These are phyloP conservation scores for Papio anubis DNA, from an alignment of 2,113 vertebrate genomes.

Conservation along the genomic window DNA sequence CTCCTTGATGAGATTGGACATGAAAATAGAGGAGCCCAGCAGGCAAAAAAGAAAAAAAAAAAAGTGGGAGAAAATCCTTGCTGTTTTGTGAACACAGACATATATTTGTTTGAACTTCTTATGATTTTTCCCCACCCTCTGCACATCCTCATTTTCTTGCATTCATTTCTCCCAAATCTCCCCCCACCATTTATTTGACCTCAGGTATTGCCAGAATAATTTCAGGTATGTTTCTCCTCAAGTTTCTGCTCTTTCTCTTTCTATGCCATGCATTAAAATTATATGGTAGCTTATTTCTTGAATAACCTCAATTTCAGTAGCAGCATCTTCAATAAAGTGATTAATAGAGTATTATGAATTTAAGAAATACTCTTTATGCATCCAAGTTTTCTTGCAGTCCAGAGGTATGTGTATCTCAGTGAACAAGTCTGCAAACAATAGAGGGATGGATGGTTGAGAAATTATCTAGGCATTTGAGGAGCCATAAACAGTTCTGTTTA, in stretches of 20 bases:
- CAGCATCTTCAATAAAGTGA: slow-evolving; percentile 14
- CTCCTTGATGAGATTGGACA: not conserved
- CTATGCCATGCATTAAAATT: slow-evolving; percentile 32
- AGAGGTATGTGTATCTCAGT: not conserved
- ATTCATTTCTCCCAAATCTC: slow-evolving; percentile 17
- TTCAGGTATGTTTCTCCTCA: slow-evolving; percentile 47
- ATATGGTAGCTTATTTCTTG: slow-evolving; percentile 26
- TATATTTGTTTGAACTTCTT: not conserved
- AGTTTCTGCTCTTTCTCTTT: slow-evolving; percentile 43
- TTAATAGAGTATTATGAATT: slow-evolving; percentile 38
- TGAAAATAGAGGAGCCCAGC: not conserved
- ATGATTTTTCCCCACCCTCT: not conserved
- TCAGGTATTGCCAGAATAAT: slow-evolving; percentile 65
- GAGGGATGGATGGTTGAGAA: not conserved
- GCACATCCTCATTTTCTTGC: not conserved
- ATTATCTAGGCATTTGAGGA: not conserved
- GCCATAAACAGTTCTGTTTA: not conserved
- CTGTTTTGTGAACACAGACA: not conserved
- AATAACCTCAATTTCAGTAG: slow-evolving; percentile 8
- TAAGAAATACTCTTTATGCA: not conserved
- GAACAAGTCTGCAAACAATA: not conserved
- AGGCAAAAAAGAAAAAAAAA: not conserved
- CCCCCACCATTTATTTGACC: slow-evolving; percentile 46
- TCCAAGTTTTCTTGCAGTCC: not conserved
- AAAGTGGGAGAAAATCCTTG: not conserved